Percentiles rank a stretch among this genome's conserved stretches.
phyloP scores from a whole-genome alignment of 2,888 invertebrate species.

The Atrina japonica region DNA sequence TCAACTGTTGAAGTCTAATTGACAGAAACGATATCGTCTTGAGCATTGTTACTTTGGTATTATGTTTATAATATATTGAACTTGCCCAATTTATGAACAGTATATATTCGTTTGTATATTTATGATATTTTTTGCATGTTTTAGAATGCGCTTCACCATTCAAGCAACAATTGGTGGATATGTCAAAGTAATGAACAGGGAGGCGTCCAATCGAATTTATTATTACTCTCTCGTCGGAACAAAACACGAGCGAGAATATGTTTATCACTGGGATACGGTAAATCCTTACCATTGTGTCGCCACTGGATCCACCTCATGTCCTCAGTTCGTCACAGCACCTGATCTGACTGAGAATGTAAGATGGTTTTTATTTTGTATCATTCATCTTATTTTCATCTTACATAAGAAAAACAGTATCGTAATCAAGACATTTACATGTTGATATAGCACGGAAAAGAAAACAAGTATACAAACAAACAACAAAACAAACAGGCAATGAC shows the following conservation, averaged over 20 bases:
- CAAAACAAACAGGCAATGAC: neutral
- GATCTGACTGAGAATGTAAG: constrained; percentile 41
- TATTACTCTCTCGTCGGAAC: constrained; percentile 24
- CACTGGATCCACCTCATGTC: constrained; percentile 16
- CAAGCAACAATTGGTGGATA: constrained; percentile 37
- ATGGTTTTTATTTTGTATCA: too few relatives aligned
- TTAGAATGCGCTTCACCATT: constrained; percentile 23
- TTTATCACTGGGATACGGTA: constrained; percentile 36
- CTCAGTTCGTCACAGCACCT: constrained; percentile 16
- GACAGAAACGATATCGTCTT: too few relatives aligned
- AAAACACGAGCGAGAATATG: constrained; percentile 23
- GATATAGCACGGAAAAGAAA: too few relatives aligned
- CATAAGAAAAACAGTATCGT: neutral
- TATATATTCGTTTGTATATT: too few relatives aligned
- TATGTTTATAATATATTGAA: too few relatives aligned
- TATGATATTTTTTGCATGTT: too few relatives aligned
- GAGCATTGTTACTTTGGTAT: too few relatives aligned
- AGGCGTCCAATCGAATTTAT: constrained; percentile 7
- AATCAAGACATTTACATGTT: neutral
- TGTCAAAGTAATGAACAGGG: constrained; percentile 31
- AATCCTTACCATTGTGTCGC: constrained; percentile 34
- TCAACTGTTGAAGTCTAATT: too few relatives aligned
- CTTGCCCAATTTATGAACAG: too few relatives aligned
- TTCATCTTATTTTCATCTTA: neutral
- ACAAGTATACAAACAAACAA: too few relatives aligned